A percentile compares a stretch with the other conserved stretches of the same genome.
Conservation (phyloP, 2,113 vertebrate species). For the Arizona elegans region DNA sequence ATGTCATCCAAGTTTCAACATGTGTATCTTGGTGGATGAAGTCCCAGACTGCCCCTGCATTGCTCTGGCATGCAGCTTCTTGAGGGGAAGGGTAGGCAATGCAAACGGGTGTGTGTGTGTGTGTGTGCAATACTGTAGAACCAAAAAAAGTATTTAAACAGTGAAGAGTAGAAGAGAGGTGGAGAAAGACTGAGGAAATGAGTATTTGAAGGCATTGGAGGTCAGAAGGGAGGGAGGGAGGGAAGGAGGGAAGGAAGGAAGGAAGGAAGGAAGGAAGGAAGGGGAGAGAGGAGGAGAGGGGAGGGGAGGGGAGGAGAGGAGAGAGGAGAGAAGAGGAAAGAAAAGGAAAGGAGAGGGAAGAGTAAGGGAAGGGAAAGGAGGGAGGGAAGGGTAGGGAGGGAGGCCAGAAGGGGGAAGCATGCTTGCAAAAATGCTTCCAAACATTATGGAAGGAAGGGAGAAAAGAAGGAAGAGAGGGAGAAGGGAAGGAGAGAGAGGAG, state of each 20-base stretch:
- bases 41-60: neutral
- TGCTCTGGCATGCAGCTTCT: conserved; percentile 19
- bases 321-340: accelerated
- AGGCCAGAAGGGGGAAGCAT: too few species aligned
- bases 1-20: neutral
- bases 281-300: too few species aligned
- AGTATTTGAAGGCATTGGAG: neutral
- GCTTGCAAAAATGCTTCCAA: too few species aligned
- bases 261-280: too few species aligned
- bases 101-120: conserved; percentile 46
- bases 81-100: conserved; percentile 29
- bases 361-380: too few species aligned
- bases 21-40: neutral
- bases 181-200: neutral
- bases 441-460: neutral
- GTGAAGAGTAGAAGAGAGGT: conserved; percentile 1
- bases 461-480: accelerated
- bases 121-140: conserved; percentile 59
- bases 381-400: too few species aligned
- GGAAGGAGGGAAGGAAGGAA: accelerated
- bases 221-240: neutral
- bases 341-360: too few species aligned
- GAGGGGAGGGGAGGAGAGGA: accelerated
- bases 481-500: accelerated
- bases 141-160: conserved; percentile 44